phyloP scores from a whole-genome alignment of 2,888 invertebrate genomes.

The Chloromyia formosa region DNA sequence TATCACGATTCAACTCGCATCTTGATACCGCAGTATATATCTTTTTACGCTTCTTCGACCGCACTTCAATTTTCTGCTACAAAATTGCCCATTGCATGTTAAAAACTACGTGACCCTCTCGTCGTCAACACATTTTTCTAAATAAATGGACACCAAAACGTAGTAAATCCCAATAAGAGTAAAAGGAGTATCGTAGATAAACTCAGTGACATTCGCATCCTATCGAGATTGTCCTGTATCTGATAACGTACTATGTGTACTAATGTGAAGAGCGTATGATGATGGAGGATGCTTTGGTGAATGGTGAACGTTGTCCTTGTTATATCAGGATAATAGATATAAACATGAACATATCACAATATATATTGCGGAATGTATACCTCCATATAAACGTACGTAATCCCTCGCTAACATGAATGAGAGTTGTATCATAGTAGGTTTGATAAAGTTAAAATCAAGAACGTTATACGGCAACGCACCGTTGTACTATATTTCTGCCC shows the following conservation, averaged over 20 bases:
- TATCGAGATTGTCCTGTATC: neutral
- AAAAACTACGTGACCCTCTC: conserved; percentile 48
- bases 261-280: neutral
- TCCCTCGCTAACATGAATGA: neutral
- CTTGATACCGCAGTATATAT: no score
- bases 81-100: conserved; percentile 34
- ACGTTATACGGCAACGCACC: neutral
- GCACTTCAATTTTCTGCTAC: no score
- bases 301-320: neutral
- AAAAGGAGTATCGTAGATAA: conserved; percentile 12
- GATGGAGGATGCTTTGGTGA: no score
- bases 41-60: no score
- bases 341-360: conserved; percentile 1
- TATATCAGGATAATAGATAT: conserved; percentile 7
- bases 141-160: conserved; percentile 45
- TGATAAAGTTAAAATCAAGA: neutral
- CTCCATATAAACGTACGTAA: neutral
- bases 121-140: conserved; percentile 45
- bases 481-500: neutral
- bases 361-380: neutral
- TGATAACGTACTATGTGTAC: neutral
- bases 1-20: no score
- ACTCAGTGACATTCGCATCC: neutral
- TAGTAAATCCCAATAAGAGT: conserved; percentile 19
- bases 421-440: neutral